These are phyloP conservation scores for Falco peregrinus DNA, from an alignment of 2,797 vertebrate species.

Conservation along the genomic window DNA sequence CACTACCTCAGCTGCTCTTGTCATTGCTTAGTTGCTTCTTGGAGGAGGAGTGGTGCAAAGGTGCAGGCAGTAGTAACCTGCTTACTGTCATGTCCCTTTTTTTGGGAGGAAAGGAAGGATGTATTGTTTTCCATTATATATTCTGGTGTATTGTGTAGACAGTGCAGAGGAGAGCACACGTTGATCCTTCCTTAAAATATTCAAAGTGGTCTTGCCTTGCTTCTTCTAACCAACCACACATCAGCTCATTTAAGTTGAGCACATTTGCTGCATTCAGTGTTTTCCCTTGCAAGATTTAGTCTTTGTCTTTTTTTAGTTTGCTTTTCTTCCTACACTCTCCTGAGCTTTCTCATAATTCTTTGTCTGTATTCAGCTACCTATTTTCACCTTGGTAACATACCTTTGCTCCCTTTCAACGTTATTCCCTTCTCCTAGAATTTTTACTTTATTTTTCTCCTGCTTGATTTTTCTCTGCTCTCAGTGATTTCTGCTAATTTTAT, in stretches of 20 bases:
- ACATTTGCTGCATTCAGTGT: background rate
- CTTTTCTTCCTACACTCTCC: constrained; percentile 10
- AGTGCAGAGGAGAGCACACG: background rate
- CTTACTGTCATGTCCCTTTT: background rate
- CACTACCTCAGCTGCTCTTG: background rate
- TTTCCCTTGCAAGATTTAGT: constrained; percentile 10
- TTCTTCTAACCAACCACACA: background rate
- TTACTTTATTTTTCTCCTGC: background rate
- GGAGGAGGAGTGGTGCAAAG: background rate
- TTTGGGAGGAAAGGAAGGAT: background rate
- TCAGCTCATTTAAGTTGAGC: background rate
- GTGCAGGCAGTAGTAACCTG: background rate
- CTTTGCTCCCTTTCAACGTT: background rate
- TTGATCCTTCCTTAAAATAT: background rate
- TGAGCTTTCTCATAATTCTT: constrained; percentile 40
- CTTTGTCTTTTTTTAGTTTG: background rate
- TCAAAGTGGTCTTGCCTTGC: background rate
- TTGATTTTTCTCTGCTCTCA: background rate
- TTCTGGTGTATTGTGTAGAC: background rate
- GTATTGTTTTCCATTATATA: background rate
- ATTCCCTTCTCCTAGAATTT: background rate
- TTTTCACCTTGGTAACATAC: background rate
- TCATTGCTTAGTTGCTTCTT: background rate
- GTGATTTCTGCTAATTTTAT: background rate
- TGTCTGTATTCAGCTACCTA: constrained; percentile 6